Base-by-base conservation (phyloP, 2,113 vertebrate species). In the Mystacornis crossleyi region DNA sequence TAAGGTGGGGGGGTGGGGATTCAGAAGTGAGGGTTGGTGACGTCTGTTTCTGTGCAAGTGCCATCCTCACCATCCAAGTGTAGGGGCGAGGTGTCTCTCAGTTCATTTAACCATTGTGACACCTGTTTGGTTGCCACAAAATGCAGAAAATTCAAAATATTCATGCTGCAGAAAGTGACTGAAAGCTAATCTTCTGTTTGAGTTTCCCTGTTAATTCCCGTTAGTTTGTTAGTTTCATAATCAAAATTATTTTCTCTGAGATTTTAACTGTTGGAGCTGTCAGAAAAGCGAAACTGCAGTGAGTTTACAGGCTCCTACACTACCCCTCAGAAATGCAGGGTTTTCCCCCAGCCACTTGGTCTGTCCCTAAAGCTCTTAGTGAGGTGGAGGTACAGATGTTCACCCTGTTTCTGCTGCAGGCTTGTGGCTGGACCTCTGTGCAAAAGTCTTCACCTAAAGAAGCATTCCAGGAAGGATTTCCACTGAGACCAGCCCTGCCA, bases 61-160 rank as follows among this genome's bases (percentile, higher is more conserved):
- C 74, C 90, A 88, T 86, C 85, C 74, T 87, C 86, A 79, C 84
- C 71, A 77, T 86, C 45, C 53, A 48, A 92, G 31, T 64, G 91
- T 60, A 93, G 86, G 40, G 53, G 80, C 38, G 54, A 80, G 86
- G 91, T 91, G 80, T 94, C 86, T 97, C 50, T 91, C 79, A 50
- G 71, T 80, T 86, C 86, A 51, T 71, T 80, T 86, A 89, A 95
- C 84, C 66, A 70, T 73, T 81, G 85, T 70, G 66, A 60, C 84
- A 97, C n/a, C 54, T 43, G 6, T 82, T 93, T 1, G 3, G 6
- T 69, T 95, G 65, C 60, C 36, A 80, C 11, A 51, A 91, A 87
- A 85, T 40, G 26, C n/a, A 88, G 66, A 80, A 87, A 91, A 85
- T 58, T 48, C 45, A 70, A 93, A 86, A 57, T 58, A 83, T 51